Evolutionary conservation across 2,888 invertebrate genomes (phyloP).

Genomic region (Polydrusus tereticollis): DNA sequence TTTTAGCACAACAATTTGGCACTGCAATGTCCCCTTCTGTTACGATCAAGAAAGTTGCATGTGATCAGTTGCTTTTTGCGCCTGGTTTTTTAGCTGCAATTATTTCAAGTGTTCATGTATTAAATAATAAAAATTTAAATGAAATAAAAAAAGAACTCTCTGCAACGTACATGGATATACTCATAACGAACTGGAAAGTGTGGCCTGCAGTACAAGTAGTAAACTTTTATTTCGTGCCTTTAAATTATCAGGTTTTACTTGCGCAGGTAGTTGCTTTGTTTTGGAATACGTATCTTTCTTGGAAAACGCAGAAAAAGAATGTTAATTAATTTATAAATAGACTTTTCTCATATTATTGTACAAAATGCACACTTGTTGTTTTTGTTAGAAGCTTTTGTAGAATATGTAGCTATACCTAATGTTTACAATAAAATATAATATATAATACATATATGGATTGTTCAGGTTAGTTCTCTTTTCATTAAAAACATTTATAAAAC

Average conservation of each 20-base stretch:
- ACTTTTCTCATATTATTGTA: too few relatives aligned
- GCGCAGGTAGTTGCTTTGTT: conserved; percentile 84
- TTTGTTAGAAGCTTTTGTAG: too few relatives aligned
- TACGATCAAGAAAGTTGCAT: conserved; percentile 75
- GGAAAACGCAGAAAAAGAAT: conserved; percentile 71
- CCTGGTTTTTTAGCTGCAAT: conserved; percentile 76
- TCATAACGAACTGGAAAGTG: conserved; percentile 78
- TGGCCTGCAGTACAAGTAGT: conserved; percentile 90
- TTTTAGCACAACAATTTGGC: conserved; percentile 63
- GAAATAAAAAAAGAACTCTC: conserved; percentile 71
- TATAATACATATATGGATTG: too few relatives aligned
- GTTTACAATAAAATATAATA: too few relatives aligned
- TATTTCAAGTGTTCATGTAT: conserved; percentile 71
- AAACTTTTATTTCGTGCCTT: conserved; percentile 88
- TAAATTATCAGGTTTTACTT: conserved; percentile 84
- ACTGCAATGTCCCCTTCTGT: conserved; percentile 62
- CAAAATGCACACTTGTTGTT: too few relatives aligned
- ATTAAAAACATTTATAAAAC: too few relatives aligned
- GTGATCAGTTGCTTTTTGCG: conserved; percentile 82
- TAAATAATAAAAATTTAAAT: conserved; percentile 72
- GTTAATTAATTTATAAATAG: too few relatives aligned
- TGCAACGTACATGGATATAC: conserved; percentile 75
- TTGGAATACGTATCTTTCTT: conserved; percentile 90
- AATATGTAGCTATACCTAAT: too few relatives aligned
- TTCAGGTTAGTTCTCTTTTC: too few relatives aligned